Conservation (phyloP, 1,140 invertebrate genomes). For the Dreissena polymorpha region DNA sequence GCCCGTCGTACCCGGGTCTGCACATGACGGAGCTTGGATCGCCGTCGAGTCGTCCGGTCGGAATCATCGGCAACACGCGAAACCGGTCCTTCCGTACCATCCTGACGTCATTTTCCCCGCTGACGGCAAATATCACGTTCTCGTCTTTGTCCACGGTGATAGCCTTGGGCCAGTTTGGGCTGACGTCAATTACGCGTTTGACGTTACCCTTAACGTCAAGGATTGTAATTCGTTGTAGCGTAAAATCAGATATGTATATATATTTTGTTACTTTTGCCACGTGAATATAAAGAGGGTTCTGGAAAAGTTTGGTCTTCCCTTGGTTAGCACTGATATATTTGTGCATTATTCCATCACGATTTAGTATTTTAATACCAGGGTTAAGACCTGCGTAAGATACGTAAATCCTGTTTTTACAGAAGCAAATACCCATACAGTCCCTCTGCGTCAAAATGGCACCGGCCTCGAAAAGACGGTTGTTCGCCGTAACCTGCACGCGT, state of each 20-base stretch:
- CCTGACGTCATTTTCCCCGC: constrained; percentile 5
- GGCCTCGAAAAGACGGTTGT: constrained; percentile 3
- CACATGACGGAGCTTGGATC: background rate
- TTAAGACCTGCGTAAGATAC: constrained; percentile 10
- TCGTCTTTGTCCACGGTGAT: constrained; percentile 3
- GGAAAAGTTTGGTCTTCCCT: background rate
- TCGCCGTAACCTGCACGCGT: constrained; percentile 6
- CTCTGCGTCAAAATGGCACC: constrained; percentile 35
- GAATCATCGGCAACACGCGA: background rate
- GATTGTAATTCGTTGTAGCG: constrained; percentile 11
- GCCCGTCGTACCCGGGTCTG: background rate
- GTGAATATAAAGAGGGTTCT: constrained; percentile 31
- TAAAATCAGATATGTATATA: constrained; percentile 30
- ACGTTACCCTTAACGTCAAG: constrained; percentile 34
- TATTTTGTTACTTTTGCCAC: constrained; percentile 19
- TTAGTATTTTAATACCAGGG: constrained; percentile 22
- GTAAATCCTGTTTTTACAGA: constrained; percentile 7
- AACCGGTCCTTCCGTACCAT: background rate
- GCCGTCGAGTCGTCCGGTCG: background rate
- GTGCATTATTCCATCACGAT: constrained; percentile 29
- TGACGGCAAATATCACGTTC: constrained; percentile 13
- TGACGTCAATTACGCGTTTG: constrained; percentile 7
- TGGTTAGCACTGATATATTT: background rate
- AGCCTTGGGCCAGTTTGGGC: constrained; percentile 20
- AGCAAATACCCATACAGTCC: constrained; percentile 24